Percentiles rank a stretch among this genome's conserved stretches.
phyloP scores from a whole-genome alignment of 2,113 vertebrate genomes.

The Girardinichthys multiradiatus region DNA sequence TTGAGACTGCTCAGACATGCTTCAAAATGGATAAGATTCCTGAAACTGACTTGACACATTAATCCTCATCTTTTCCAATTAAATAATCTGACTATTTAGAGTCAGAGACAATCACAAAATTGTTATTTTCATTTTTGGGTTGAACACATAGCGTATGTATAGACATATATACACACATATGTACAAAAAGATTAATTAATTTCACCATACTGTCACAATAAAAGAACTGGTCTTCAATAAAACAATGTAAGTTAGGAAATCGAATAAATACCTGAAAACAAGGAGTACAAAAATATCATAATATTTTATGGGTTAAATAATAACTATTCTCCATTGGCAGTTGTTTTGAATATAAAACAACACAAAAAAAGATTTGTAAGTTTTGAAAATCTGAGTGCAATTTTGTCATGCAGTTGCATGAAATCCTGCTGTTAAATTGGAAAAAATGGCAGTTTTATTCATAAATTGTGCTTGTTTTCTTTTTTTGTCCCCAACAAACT shows the following conservation, averaged over 20 bases:
- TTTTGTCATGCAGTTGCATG: slow-evolving; percentile 47
- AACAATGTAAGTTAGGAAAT: slow-evolving; percentile 47
- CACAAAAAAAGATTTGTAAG: slow-evolving; percentile 12
- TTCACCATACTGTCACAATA: slow-evolving; percentile 37
- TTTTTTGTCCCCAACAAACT: slow-evolving; percentile 18
- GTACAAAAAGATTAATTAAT: slow-evolving; percentile 55
- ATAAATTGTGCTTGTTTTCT: slow-evolving; percentile 65
- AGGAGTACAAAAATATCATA: slow-evolving; percentile 73
- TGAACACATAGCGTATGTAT: slow-evolving; percentile 47
- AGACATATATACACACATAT: slow-evolving; percentile 56
- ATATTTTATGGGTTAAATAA: slow-evolving; percentile 54
- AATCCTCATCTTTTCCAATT: neutral
- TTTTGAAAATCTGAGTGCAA: slow-evolving; percentile 66
- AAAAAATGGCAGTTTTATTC: slow-evolving; percentile 62
- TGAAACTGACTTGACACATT: slow-evolving; percentile 14
- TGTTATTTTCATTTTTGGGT: slow-evolving; percentile 58
- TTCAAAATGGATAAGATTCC: slow-evolving; percentile 30
- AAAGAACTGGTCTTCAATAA: slow-evolving; percentile 27
- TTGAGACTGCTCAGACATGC: slow-evolving; percentile 17
- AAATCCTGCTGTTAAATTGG: slow-evolving; percentile 18
- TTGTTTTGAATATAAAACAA: slow-evolving; percentile 44
- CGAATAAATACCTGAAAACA: slow-evolving; percentile 69
- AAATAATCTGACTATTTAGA: slow-evolving; percentile 54
- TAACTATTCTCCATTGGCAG: slow-evolving; percentile 68
- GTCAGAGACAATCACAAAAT: slow-evolving; percentile 68